These are phyloP conservation scores for Tinea semifulvella DNA, from an alignment of 2,888 invertebrate species.

Conservation along the genomic window DNA sequence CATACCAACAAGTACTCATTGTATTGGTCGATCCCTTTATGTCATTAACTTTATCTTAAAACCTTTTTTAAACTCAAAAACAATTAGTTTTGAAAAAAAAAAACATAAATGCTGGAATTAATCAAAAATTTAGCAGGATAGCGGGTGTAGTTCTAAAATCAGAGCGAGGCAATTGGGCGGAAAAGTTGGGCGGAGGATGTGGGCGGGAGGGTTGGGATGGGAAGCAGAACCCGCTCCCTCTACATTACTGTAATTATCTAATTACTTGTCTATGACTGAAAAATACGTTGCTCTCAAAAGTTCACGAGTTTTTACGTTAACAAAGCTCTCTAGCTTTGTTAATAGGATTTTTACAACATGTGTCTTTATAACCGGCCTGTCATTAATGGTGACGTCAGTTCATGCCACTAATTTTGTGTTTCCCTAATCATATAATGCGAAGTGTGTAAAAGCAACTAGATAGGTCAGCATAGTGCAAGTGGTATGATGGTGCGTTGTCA, in stretches of 20 bases:
- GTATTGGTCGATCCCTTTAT: too few species aligned
- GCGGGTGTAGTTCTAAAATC: neutral
- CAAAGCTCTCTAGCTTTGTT: neutral
- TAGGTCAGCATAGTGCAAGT: too few species aligned
- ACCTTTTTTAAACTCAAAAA: neutral
- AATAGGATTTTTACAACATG: too few species aligned
- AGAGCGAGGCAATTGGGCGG: slow-evolving; percentile 11
- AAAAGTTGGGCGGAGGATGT: slow-evolving; percentile 1
- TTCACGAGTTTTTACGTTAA: slow-evolving; percentile 2
- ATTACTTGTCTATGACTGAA: slow-evolving; percentile 28
- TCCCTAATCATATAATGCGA: too few species aligned
- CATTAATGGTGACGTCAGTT: too few species aligned
- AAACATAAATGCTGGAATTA: neutral
- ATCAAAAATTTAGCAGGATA: neutral
- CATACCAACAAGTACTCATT: too few species aligned
- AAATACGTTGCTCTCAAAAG: slow-evolving; percentile 11
- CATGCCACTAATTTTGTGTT: too few species aligned
- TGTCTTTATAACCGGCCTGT: too few species aligned
- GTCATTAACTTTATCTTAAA: neutral
- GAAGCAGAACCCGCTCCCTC: slow-evolving; percentile 46
- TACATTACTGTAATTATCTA: slow-evolving; percentile 63
- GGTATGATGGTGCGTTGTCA: too few species aligned
- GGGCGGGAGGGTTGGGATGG: slow-evolving; percentile 16
- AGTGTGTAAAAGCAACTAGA: too few species aligned
- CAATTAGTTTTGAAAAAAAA: too few species aligned